These are phyloP conservation scores for Cancer borealis DNA, from an alignment of 2,888 invertebrate genomes.

Conservation along the genomic window DNA sequence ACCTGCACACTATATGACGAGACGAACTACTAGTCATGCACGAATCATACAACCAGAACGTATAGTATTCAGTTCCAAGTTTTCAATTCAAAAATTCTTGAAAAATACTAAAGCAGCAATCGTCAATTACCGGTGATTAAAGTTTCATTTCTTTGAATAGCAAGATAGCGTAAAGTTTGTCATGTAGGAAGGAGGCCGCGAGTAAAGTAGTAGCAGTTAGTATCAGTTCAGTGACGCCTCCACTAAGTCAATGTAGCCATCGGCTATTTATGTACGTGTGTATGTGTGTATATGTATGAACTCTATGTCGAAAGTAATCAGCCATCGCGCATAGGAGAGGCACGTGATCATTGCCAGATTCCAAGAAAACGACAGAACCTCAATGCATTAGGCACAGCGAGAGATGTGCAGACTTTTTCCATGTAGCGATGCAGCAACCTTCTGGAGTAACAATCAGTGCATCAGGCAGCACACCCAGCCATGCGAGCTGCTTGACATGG, in stretches of 20 bases:
- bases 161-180: not conserved
- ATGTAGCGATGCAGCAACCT: not conserved
- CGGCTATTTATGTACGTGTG: not conserved
- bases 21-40: not conserved
- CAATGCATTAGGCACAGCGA: not conserved
- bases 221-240: not conserved
- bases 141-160: not conserved
- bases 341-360: not conserved
- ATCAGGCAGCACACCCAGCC: not conserved
- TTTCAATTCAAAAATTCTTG: not conserved
- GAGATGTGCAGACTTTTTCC: not conserved
- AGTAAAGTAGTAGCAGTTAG: no score
- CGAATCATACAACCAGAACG: not conserved
- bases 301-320: not conserved
- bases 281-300: not conserved
- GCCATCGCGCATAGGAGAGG: not conserved
- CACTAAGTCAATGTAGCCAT: not conserved
- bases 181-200: not conserved
- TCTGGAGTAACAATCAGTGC: not conserved
- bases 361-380: not conserved
- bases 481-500: not conserved
- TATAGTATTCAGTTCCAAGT: not conserved
- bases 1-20: not conserved
- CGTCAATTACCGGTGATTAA: not conserved
- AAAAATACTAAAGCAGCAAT: not conserved